Evolutionary conservation across 2,888 invertebrate genomes (phyloP), one percentile per base, ranked within the genome.

Genomic region (Aelia acuminata): DNA sequence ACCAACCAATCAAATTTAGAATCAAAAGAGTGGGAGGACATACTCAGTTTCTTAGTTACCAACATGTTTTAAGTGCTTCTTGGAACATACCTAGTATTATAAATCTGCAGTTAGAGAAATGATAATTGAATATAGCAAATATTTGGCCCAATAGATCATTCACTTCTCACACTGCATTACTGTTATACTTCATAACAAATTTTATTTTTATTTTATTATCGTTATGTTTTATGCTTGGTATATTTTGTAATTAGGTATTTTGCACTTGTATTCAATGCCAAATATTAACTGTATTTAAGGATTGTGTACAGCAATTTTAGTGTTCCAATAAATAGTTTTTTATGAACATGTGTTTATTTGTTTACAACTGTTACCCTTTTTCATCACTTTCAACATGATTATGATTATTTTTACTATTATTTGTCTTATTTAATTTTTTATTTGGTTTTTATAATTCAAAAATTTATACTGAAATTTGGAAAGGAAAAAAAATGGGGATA

Each of bases 281-380:
- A 80, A 80, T 80, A 80, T 80, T 80, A 47, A 80, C 80, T 80
- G 80, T 80, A 80, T 80, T 80, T 80, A 80, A 80, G 80, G 43
- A 80, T 80, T 80, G 22, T 80, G 80, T 80, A 80, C 43, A 80
- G 80, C 43, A 43, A 43, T 35, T 22, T 80, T 43, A 80, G 39
- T 80, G 8, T 80, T 80, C 22, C 13, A 80, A 80, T 80, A 80
- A 80, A 80, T 80, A 43, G n/a, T 80, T 80, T 80, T 80, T 43
- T n/a, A 43, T 80, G 43, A 39, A 80, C 80, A 47, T 80, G 80
- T 80, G 80, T 80, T 80, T 80, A 47, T 80, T 80, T 80, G 43
- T 80, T 80, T 80, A n/a, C 20, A 80, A 80, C 35, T 70, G 80
- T 18, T 80, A 43, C 80, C 80, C 80, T 80, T 80, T n/a, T 80